phyloP scores from a whole-genome alignment of 2,113 vertebrate species.

The Scomber scombrus region DNA sequence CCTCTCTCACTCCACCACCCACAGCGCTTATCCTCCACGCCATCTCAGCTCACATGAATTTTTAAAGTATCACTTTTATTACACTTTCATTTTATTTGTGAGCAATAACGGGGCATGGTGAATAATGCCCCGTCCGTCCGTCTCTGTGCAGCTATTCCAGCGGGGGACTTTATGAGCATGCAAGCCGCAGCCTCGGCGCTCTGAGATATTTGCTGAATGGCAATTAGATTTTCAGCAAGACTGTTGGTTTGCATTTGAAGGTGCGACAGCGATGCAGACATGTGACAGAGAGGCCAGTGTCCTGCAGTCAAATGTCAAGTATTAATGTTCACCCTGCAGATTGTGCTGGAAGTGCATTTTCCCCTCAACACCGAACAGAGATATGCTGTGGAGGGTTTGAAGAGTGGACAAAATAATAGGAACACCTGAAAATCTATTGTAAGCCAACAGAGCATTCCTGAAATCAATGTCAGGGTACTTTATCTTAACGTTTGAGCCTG shows the following conservation, averaged over 20 bases:
- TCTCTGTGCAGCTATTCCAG: constrained; percentile 50
- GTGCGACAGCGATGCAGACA: constrained; percentile 17
- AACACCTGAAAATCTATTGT: background rate
- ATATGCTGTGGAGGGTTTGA: background rate
- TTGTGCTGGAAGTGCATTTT: background rate
- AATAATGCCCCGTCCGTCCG: constrained; percentile 48
- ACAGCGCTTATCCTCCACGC: constrained; percentile 19
- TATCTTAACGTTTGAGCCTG: background rate
- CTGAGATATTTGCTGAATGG: constrained; percentile 59
- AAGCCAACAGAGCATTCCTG: background rate
- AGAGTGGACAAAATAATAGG: background rate
- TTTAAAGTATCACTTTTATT: constrained; percentile 73
- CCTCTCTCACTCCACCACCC: constrained; percentile 31
- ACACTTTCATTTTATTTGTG: constrained; percentile 71
- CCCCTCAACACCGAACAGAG: background rate
- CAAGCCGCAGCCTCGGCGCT: background rate
- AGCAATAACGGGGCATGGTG: constrained; percentile 46
- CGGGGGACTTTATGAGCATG: constrained; percentile 56
- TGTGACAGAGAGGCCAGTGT: constrained; percentile 22
- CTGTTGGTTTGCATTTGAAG: constrained; percentile 46
- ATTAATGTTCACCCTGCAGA: constrained; percentile 1
- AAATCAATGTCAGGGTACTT: background rate
- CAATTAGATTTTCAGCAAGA: constrained; percentile 47
- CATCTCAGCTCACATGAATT: constrained; percentile 63
- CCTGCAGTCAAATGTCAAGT: background rate